A percentile compares a stretch with the other conserved stretches of the same genome.
Evolutionary conservation across 2,113 vertebrate genomes (phyloP).

Genomic region (Nymphicus hollandicus): DNA sequence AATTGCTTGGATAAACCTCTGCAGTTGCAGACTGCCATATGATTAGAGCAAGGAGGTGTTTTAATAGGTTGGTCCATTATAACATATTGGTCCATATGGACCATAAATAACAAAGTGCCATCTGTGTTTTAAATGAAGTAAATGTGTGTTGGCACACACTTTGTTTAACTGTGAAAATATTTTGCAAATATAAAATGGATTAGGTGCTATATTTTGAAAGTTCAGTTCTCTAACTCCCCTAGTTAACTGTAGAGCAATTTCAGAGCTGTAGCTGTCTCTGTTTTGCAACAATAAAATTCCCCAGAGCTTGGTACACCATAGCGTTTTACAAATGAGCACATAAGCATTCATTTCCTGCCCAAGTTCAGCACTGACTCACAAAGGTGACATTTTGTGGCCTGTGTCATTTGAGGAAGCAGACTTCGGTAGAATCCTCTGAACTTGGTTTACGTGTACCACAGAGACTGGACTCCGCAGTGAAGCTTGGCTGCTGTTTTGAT

Average conservation of each 20-base stretch:
- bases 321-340: background rate
- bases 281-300: background rate
- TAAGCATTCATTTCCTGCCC: background rate
- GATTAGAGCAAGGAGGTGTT: background rate
- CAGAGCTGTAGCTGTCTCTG: background rate
- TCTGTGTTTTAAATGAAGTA: background rate
- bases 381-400: background rate
- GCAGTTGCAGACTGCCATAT: background rate
- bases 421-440: rapidly evolving
- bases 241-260: background rate
- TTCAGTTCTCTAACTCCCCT: background rate
- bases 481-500: background rate
- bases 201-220: background rate
- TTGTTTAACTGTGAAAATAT: background rate
- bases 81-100: background rate
- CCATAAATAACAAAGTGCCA: background rate
- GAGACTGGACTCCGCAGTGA: background rate
- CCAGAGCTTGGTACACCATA: background rate
- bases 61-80: background rate
- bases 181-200: background rate
- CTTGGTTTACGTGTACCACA: rapidly evolving
- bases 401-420: background rate
- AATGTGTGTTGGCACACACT: background rate
- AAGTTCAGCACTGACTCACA: background rate
- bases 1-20: background rate